Evolutionary conservation across 2,113 vertebrate genomes (phyloP), one percentile per base, ranked within the genome.

Genomic region (Gopherus flavomarginatus): DNA sequence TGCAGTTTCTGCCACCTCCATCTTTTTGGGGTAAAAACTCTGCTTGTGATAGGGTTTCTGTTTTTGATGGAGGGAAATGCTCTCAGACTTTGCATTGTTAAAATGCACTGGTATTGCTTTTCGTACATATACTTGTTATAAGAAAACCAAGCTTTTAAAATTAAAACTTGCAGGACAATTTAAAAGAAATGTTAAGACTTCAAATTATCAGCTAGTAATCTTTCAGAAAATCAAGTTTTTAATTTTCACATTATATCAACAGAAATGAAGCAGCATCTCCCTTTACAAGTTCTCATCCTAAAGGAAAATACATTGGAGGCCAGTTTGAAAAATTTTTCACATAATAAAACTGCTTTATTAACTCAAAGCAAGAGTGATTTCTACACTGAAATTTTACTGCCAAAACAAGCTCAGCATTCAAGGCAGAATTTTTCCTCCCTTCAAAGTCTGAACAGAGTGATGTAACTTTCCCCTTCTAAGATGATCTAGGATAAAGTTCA

Each of bases 301-400:
- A 75, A 83, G 81, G 88, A 80, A 83, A 89, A 47, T 75, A 72
- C 59, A 83, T 44, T 72, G 80, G 42, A 72, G 35, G 50, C 3
- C 52, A 89, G 54, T 89, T 31, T 83, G 88, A 89, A 83, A 13
- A 12, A 5, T 4, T 89, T n/a, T 89, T 52, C 81, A 83, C 54
- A 90, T n/a, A 83, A 53, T 77, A 89, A 82, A 89, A 81, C 59
- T 72, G 59, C 82, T 89, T 81, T 81, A 88, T 89, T 89, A 83
- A 82, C 81, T 75, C n/a, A 83, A 56, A 80, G 56, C 52, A 78
- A 81, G 29, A 83, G 52, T n/a, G 35, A 31, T 31, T n/a, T 75
- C 59, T 56, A 89, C 54, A 83, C 62, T 89, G 81, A 83, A 16
- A 50, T 56, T 83, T 35, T 83, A 44, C 24, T 83, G 65, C 57